Conservation (phyloP, 2,113 vertebrate species). For the Scortum barcoo region DNA sequence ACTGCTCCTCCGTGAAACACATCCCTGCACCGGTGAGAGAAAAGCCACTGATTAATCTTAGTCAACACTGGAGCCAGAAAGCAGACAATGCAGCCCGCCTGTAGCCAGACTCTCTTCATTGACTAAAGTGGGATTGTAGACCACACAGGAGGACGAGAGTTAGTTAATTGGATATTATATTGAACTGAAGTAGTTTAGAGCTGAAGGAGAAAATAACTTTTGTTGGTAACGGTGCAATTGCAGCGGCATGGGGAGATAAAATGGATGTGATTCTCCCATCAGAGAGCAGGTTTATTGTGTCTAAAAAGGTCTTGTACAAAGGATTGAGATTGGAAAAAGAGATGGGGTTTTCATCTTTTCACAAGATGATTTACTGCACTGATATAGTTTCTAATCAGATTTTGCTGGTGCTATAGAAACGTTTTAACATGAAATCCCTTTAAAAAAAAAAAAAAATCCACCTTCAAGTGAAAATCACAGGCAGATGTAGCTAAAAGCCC, state of each 20-base stretch:
- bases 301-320: slow-evolving; percentile 60
- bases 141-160: slow-evolving; percentile 44
- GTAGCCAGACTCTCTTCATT: slow-evolving; percentile 54
- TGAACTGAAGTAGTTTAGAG: slow-evolving; percentile 68
- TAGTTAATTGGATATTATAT: slow-evolving; percentile 77
- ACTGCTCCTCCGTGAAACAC: slow-evolving; percentile 16
- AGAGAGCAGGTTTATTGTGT: slow-evolving; percentile 69
- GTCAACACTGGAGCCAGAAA: slow-evolving; percentile 47
- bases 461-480: slow-evolving; percentile 7
- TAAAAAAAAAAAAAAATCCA: slow-evolving; percentile 17
- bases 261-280: slow-evolving; percentile 70
- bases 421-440: slow-evolving; percentile 49
- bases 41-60: slow-evolving; percentile 65
- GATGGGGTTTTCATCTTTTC: slow-evolving; percentile 64
- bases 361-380: slow-evolving; percentile 57
- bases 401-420: slow-evolving; percentile 47
- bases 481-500: slow-evolving; percentile 14
- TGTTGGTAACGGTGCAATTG: slow-evolving; percentile 51
- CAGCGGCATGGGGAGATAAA: slow-evolving; percentile 60
- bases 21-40: slow-evolving; percentile 28
- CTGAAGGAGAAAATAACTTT: slow-evolving; percentile 65
- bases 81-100: slow-evolving; percentile 45
- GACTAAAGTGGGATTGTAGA: slow-evolving; percentile 42
- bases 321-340: slow-evolving; percentile 68
- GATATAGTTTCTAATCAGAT: slow-evolving; percentile 67